Evolutionary conservation across 2,888 invertebrate species (phyloP).

Genomic region (Horisme vitalbata): DNA sequence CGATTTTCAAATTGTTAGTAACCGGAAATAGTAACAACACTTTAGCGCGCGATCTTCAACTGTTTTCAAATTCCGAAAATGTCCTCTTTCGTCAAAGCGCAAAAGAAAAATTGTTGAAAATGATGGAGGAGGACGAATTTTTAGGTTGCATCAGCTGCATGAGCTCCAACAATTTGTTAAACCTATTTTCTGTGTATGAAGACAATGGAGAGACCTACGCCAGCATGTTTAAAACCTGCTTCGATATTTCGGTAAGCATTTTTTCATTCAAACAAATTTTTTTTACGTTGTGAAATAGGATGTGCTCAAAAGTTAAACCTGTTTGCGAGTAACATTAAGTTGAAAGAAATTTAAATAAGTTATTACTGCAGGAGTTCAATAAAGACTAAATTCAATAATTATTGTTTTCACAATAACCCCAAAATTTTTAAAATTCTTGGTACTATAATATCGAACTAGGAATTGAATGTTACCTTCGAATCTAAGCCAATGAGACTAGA

Average conservation of each 20-base stretch:
- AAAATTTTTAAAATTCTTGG: too few species aligned
- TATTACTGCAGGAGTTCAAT: too few species aligned
- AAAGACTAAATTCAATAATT: too few species aligned
- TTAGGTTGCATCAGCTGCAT: constrained; percentile 79
- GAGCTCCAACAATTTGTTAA: constrained; percentile 73
- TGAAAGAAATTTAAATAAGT: too few species aligned
- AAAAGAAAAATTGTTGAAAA: constrained; percentile 36
- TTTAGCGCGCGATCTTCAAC: constrained; percentile 38
- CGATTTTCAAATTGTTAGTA: background rate
- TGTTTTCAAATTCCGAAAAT: constrained; percentile 37
- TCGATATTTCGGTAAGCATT: constrained; percentile 63
- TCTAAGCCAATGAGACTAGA: too few species aligned
- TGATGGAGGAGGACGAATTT: constrained; percentile 71
- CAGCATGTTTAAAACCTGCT: constrained; percentile 74
- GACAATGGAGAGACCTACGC: constrained; percentile 72
- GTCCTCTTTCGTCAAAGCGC: constrained; percentile 43
- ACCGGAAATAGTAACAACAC: constrained; percentile 24
- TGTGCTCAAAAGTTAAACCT: constrained; percentile 4
- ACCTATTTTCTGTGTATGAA: constrained; percentile 73
- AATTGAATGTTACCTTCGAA: too few species aligned
- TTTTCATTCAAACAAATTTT: background rate
- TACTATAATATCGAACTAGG: too few species aligned
- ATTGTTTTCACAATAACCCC: too few species aligned
- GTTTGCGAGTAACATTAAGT: background rate
- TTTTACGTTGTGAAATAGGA: constrained; percentile 4